phyloP scores from a whole-genome alignment of 2,888 invertebrate species.

The Hydropsyche betteni region DNA sequence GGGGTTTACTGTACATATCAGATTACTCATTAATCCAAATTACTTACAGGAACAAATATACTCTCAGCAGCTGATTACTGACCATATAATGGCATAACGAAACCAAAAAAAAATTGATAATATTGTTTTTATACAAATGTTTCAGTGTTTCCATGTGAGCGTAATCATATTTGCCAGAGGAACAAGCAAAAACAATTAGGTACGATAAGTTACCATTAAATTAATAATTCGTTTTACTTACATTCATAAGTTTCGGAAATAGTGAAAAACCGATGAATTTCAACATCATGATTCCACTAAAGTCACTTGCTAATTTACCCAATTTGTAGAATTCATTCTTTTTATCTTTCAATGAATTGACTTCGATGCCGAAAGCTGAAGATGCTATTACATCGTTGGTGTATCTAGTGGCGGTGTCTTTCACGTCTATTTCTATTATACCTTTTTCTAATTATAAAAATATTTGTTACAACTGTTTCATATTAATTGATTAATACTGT shows the following conservation, averaged over 20 bases:
- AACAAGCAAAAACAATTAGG: too few species aligned
- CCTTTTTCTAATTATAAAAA: slow-evolving; percentile 5
- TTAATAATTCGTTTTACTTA: slow-evolving; percentile 18
- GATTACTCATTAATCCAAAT: too few species aligned
- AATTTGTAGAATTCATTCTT: slow-evolving; percentile 36
- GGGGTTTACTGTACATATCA: too few species aligned
- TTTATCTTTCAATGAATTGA: slow-evolving; percentile 33
- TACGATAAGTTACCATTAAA: background rate
- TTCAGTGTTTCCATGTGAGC: background rate
- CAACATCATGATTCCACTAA: background rate
- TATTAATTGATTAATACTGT: too few species aligned
- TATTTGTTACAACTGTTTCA: too few species aligned
- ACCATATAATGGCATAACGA: too few species aligned
- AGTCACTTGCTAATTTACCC: slow-evolving; percentile 8
- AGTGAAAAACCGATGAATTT: slow-evolving; percentile 28
- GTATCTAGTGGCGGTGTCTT: slow-evolving; percentile 32
- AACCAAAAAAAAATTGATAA: too few species aligned
- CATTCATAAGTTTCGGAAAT: slow-evolving; percentile 34
- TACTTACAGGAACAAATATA: too few species aligned
- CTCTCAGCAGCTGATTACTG: too few species aligned
- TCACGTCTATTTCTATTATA: slow-evolving; percentile 31
- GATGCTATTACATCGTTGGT: slow-evolving; percentile 39
- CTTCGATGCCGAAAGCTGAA: slow-evolving; percentile 33
- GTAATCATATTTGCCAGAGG: background rate
- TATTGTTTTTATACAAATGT: background rate